Percentiles rank a stretch among this genome's conserved stretches.
Evolutionary conservation across 2,113 vertebrate genomes (phyloP).

Genomic region (Cichladusa arquata): DNA sequence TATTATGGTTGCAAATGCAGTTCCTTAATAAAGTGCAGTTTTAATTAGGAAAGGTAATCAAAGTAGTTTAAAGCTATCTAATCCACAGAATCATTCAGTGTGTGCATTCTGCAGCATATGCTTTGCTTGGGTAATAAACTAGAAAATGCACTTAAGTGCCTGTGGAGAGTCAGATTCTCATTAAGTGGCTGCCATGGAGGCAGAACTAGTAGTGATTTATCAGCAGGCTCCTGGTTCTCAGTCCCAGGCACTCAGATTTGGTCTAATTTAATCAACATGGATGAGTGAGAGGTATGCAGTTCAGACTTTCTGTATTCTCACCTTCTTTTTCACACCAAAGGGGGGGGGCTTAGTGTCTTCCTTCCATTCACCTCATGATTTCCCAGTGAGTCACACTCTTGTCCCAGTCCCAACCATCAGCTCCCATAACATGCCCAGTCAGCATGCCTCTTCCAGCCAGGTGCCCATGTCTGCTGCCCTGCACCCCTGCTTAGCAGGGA

Average conservation of each 20-base stretch:
- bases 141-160: not conserved
- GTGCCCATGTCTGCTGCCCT: not conserved
- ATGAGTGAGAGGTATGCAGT: not conserved
- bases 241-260: not conserved
- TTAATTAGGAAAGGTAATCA: constrained; percentile 46
- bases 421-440: rapidly evolving
- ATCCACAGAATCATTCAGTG: not conserved
- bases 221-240: not conserved
- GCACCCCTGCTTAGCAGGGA: not conserved
- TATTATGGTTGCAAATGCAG: not conserved
- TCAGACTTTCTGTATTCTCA: not conserved
- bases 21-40: constrained; percentile 19
- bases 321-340: not conserved
- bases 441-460: not conserved
- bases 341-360: not conserved
- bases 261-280: not conserved
- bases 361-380: not conserved
- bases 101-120: not conserved
- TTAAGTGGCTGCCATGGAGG: not conserved
- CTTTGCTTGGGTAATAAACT: constrained; percentile 23
- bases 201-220: constrained; percentile 36
- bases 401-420: not conserved
- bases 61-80: constrained; percentile 7
- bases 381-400: not conserved
- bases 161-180: not conserved